Percentiles rank a stretch among this genome's conserved stretches.
Evolutionary conservation across 2,888 invertebrate species (phyloP).

Genomic region (Dasypolia templi): DNA sequence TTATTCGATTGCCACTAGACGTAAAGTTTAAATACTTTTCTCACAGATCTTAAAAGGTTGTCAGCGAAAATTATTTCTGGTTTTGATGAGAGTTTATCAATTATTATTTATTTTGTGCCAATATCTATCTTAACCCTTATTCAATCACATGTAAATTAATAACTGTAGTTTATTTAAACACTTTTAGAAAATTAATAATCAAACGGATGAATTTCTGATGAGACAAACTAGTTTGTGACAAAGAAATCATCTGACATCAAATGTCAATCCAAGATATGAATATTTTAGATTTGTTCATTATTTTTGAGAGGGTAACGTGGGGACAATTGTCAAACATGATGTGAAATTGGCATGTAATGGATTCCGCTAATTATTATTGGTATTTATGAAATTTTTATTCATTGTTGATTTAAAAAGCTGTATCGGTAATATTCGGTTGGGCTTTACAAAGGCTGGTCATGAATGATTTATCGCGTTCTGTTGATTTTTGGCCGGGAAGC

Average conservation of each 20-base stretch:
- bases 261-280: constrained; percentile 86
- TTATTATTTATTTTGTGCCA: constrained; percentile 47
- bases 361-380: constrained; percentile 82
- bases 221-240: constrained; percentile 79
- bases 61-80: constrained; percentile 35
- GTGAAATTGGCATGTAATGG: constrained; percentile 81
- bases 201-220: constrained; percentile 77
- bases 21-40: constrained; percentile 79
- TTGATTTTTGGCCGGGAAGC: constrained; percentile 85
- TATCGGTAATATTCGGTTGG: constrained; percentile 76
- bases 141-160: constrained; percentile 51
- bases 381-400: constrained; percentile 71
- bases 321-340: constrained; percentile 60
- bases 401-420: constrained; percentile 68
- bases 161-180: constrained; percentile 65
- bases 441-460: constrained; percentile 78
- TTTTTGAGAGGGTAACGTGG: constrained; percentile 70
- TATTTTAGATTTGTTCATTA: constrained; percentile 76
- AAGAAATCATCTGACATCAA: constrained; percentile 71
- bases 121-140: constrained; percentile 29
- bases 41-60: constrained; percentile 79
- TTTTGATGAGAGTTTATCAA: constrained; percentile 37
- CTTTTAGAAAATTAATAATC: constrained; percentile 28
- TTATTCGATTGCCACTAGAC: constrained; percentile 76
- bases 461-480: constrained; percentile 84